These are phyloP conservation scores for Ceraclea dissimilis DNA, from an alignment of 2,888 invertebrate species.

Conservation along the genomic window DNA sequence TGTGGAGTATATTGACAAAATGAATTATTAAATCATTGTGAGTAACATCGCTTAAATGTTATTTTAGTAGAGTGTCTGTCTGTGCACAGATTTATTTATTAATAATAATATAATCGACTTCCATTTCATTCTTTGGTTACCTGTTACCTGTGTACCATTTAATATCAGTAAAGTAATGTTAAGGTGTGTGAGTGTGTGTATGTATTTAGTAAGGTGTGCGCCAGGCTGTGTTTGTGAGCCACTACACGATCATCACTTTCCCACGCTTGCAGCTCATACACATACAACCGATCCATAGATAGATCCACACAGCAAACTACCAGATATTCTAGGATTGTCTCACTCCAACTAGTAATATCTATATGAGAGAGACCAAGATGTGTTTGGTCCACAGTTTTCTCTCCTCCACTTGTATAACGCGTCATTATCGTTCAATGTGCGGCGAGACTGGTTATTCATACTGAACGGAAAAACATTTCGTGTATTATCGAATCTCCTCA, in stretches of 20 bases:
- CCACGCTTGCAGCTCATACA: conserved; percentile 37
- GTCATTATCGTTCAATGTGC: conserved; percentile 8
- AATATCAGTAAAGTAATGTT: background rate
- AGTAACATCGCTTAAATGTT: too few species aligned
- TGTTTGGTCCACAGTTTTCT: conserved; percentile 4
- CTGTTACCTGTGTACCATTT: background rate
- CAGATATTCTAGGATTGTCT: conserved; percentile 14
- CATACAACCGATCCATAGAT: conserved; percentile 30
- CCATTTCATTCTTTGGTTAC: background rate
- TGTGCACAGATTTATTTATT: too few species aligned
- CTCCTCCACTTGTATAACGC: conserved; percentile 8
- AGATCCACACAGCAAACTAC: conserved; percentile 32
- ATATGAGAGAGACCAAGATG: conserved; percentile 10
- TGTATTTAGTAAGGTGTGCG: conserved; percentile 20
- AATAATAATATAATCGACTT: background rate
- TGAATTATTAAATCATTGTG: too few species aligned
- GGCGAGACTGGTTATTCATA: conserved; percentile 15
- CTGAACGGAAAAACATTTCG: conserved; percentile 17
- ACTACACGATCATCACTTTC: conserved; percentile 40
- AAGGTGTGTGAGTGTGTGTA: conserved; percentile 5
- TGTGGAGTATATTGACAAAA: too few species aligned
- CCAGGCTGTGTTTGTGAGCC: conserved; percentile 14
- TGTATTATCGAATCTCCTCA: conserved; percentile 16
- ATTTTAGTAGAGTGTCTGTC: too few species aligned
- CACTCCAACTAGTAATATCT: conserved; percentile 11